These are phyloP conservation scores for Sebastes hopkinsi DNA, from an alignment of 2,797 vertebrate genomes.

Conservation along the genomic window DNA sequence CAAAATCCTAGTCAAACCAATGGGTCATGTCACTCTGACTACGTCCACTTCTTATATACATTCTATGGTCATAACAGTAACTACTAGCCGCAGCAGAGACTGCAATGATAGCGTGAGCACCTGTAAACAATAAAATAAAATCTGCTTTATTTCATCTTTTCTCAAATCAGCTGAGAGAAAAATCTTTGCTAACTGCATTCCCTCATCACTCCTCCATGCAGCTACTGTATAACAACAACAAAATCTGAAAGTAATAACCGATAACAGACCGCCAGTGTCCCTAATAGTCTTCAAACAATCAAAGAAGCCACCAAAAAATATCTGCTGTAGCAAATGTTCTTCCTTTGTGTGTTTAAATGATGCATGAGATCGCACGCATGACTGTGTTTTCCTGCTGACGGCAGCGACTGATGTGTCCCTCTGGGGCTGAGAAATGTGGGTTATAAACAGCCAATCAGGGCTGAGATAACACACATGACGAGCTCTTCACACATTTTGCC, in stretches of 20 bases:
- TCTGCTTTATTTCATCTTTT: neutral
- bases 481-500: slow-evolving; percentile 36
- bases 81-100: neutral
- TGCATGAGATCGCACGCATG: neutral
- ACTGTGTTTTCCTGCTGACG: slow-evolving; percentile 14
- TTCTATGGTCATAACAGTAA: neutral
- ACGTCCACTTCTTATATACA: no score
- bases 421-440: slow-evolving; percentile 30
- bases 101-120: neutral
- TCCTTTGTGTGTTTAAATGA: neutral
- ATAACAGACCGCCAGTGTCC: slow-evolving; percentile 3
- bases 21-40: no score
- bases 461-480: slow-evolving; percentile 41
- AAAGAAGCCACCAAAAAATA: neutral
- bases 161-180: neutral
- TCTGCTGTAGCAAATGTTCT: neutral
- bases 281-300: slow-evolving; percentile 12
- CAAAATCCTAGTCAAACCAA: no score
- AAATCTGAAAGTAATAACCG: neutral
- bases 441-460: slow-evolving; percentile 61
- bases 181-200: neutral
- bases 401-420: slow-evolving; percentile 19
- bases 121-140: slow-evolving; percentile 1
- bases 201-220: neutral
- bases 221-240: neutral